phyloP scores from a whole-genome alignment of 2,797 vertebrate species.

The Enteromius unitaeniatus region DNA sequence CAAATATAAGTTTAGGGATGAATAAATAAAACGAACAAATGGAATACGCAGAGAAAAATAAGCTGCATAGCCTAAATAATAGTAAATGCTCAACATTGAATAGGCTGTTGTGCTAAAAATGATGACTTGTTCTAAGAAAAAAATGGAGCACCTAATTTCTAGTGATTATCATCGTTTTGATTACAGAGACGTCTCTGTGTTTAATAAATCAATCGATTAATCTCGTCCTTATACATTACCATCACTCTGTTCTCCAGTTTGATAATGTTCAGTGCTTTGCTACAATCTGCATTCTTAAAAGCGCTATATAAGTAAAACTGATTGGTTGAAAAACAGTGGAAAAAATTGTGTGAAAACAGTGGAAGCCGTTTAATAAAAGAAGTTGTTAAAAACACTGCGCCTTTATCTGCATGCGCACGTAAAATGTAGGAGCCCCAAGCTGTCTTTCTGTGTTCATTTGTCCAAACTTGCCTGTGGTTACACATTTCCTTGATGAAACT shows the following conservation, averaged over 20 bases:
- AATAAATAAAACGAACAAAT: not conserved
- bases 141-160: no score
- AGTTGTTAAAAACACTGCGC: not conserved
- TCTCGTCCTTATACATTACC: no score
- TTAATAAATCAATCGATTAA: no score
- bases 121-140: not conserved
- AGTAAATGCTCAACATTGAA: not conserved
- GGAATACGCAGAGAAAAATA: not conserved
- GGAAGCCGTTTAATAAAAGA: not conserved
- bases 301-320: no score
- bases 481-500: not conserved
- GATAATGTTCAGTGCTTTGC: no score
- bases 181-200: no score
- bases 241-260: no score
- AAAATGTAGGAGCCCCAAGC: not conserved
- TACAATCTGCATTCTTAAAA: no score
- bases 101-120: not conserved
- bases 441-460: not conserved
- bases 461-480: constrained; percentile 1
- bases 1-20: not conserved
- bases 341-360: not conserved
- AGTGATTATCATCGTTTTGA: no score
- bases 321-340: no score
- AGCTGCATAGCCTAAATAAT: not conserved
- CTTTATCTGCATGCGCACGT: not conserved